phyloP scores from a whole-genome alignment of 2,888 invertebrate genomes.

The Netelia virgata region DNA sequence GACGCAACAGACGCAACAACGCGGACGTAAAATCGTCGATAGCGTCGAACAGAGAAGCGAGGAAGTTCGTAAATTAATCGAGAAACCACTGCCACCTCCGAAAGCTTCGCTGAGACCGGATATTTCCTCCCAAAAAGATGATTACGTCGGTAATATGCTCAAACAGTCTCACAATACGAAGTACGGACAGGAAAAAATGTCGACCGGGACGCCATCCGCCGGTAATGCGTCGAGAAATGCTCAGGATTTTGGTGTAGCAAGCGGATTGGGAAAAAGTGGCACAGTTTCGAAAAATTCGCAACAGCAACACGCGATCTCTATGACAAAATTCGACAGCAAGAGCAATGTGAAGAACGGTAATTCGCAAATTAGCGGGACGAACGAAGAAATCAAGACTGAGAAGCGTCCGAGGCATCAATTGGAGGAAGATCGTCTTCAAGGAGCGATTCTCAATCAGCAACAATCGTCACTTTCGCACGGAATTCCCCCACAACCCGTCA shows the following conservation, averaged over 20 bases:
- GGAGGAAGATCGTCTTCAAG: slow-evolving; percentile 66
- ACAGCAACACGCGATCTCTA: neutral
- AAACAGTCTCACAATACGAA: slow-evolving; percentile 79
- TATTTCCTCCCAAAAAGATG: slow-evolving; percentile 76
- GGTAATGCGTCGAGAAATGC: slow-evolving; percentile 61
- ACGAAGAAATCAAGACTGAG: slow-evolving; percentile 81
- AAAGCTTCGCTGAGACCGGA: slow-evolving; percentile 78
- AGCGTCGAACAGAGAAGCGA: slow-evolving; percentile 79
- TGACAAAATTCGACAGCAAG: slow-evolving; percentile 69
- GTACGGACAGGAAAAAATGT: slow-evolving; percentile 62
- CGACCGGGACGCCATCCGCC: slow-evolving; percentile 54
- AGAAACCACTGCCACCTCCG: slow-evolving; percentile 78
- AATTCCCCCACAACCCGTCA: slow-evolving; percentile 76
- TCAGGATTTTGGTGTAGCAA: slow-evolving; percentile 46
- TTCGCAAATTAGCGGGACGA: slow-evolving; percentile 59
- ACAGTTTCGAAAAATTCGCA: slow-evolving; percentile 48
- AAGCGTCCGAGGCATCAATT: slow-evolving; percentile 76
- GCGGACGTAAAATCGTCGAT: slow-evolving; percentile 70
- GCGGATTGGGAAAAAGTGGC: slow-evolving; percentile 25
- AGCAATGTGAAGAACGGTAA: slow-evolving; percentile 77
- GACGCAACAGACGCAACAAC: slow-evolving; percentile 23
- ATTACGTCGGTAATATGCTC: slow-evolving; percentile 77
- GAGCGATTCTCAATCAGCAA: slow-evolving; percentile 83
- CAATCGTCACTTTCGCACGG: slow-evolving; percentile 23
- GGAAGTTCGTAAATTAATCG: slow-evolving; percentile 81